These are phyloP conservation scores for Callionymus lyra DNA, from an alignment of 2,113 vertebrate species.

Conservation along the genomic window DNA sequence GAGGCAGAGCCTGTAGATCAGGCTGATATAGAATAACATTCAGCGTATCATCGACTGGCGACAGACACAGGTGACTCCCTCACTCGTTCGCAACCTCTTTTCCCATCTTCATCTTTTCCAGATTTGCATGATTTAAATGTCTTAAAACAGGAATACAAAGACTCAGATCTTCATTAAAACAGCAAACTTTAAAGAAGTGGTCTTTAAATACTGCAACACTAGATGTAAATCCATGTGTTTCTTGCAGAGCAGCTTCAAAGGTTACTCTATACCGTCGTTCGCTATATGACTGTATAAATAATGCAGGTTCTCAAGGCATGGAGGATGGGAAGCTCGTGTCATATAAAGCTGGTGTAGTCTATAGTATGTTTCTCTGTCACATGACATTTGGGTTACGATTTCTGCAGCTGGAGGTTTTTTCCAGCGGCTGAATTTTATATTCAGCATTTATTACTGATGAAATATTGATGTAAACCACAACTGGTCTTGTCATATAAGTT, in stretches of 20 bases:
- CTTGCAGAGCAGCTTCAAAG: conserved; percentile 13
- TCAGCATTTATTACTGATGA: conserved; percentile 23
- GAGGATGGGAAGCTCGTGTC: conserved; percentile 3
- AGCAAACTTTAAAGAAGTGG: conserved; percentile 4
- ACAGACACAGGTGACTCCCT: too few relatives aligned
- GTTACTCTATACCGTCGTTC: conserved; percentile 4
- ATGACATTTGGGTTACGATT: conserved; percentile 14
- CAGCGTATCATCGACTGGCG: too few relatives aligned
- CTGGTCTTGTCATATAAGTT: conserved; percentile 6
- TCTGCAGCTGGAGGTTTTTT: conserved; percentile 15
- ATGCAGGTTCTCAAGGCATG: conserved; percentile 17
- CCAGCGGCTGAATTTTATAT: conserved; percentile 23
- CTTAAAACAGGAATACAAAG: too few relatives aligned
- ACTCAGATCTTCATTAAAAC: too few relatives aligned
- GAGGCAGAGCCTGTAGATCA: too few relatives aligned
- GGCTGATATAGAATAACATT: too few relatives aligned
- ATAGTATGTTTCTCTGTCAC: conserved; percentile 6
- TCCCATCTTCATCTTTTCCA: too few relatives aligned
- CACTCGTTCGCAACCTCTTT: too few relatives aligned
- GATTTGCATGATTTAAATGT: too few relatives aligned
- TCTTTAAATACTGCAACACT: conserved; percentile 1
- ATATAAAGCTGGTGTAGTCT: conserved; percentile 1
- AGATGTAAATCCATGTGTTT: conserved; percentile 7
- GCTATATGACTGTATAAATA: conserved; percentile 32
- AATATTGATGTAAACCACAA: conserved; percentile 36